Conservation (phyloP, 2,113 vertebrate genomes). For the Myotis davidii region DNA sequence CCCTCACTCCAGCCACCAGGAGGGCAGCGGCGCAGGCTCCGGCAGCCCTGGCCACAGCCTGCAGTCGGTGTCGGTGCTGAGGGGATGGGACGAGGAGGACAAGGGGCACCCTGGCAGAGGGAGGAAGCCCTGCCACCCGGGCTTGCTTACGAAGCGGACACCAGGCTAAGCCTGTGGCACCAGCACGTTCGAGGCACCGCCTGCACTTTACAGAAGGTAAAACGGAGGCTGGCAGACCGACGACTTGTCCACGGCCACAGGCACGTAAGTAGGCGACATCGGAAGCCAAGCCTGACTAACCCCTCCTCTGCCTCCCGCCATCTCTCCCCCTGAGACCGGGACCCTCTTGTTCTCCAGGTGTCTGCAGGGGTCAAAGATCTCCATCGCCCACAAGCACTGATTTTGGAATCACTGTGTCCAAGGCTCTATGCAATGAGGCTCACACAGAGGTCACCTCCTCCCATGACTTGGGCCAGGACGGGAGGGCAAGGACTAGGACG, state of each 20-base stretch:
- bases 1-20: neutral
- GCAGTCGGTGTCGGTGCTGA: neutral
- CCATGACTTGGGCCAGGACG: neutral
- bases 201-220: neutral
- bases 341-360: neutral
- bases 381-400: too few relatives aligned
- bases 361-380: neutral
- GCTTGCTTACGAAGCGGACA: too few relatives aligned
- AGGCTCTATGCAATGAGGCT: neutral
- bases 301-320: neutral
- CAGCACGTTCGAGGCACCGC: neutral
- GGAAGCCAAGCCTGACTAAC: neutral
- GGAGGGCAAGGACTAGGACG: rapidly evolving
- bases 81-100: neutral
- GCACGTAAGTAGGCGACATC: neutral
- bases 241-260: neutral
- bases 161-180: too few relatives aligned
- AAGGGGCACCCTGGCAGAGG: too few relatives aligned
- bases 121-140: too few relatives aligned
- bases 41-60: neutral
- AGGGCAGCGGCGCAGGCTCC: too few relatives aligned
- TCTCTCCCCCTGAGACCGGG: neutral
- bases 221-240: neutral
- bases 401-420: neutral
- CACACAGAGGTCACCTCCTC: neutral